Evolutionary conservation across 2,113 vertebrate genomes (phyloP).

Genomic region (Semicossyphus pulcher): DNA sequence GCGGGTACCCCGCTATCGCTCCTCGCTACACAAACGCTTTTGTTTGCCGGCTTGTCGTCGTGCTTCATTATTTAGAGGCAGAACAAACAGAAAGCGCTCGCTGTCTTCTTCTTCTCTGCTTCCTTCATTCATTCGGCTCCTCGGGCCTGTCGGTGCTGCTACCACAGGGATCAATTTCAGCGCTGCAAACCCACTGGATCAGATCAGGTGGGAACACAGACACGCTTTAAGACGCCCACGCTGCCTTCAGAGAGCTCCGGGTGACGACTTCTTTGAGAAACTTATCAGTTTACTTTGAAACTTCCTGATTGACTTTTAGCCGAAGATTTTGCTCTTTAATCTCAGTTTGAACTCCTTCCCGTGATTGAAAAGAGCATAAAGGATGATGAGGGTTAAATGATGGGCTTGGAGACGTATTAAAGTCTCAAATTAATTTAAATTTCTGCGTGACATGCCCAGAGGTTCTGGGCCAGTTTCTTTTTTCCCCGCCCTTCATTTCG

Average conservation of each 20-base stretch:
- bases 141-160: conserved; percentile 53
- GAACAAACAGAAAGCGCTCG: conserved; percentile 63
- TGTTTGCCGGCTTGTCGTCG: conserved; percentile 64
- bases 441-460: conserved; percentile 62
- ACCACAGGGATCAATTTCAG: conserved; percentile 71
- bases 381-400: conserved; percentile 54
- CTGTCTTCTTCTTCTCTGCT: conserved; percentile 53
- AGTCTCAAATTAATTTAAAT: conserved; percentile 74
- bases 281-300: conserved; percentile 1
- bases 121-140: conserved; percentile 44
- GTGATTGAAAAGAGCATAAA: conserved; percentile 56
- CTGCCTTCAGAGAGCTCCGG: conserved; percentile 22
- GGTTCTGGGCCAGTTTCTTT: conserved; percentile 68
- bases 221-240: conserved; percentile 16
- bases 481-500: neutral
- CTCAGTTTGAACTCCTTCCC: conserved; percentile 52
- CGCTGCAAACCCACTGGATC: conserved; percentile 53
- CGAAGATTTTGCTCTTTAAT: conserved; percentile 31
- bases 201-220: conserved; percentile 50
- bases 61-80: conserved; percentile 71
- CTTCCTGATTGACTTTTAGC: conserved; percentile 43
- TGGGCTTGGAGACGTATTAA: conserved; percentile 61
- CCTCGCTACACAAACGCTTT: conserved; percentile 54
- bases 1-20: conserved; percentile 22
- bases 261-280: conserved; percentile 14